Evolutionary conservation across 2,888 invertebrate genomes (phyloP).

Genomic region (Dicyrtomina minuta): DNA sequence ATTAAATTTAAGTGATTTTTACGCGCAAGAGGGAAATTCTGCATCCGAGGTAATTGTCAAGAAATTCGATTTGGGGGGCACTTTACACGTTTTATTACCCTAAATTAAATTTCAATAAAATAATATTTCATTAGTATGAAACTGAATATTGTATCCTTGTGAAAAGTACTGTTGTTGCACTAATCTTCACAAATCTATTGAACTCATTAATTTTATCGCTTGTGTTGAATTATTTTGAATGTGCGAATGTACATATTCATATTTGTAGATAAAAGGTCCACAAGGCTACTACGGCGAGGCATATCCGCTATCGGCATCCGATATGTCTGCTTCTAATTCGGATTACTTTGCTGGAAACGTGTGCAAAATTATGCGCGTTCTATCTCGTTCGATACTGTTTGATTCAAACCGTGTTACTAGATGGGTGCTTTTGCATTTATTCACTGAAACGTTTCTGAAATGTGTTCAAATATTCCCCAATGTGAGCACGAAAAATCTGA

Average conservation of each 20-base stretch:
- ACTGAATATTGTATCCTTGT: too few species aligned
- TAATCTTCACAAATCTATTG: neutral
- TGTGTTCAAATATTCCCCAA: constrained; percentile 42
- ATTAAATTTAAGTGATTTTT: constrained; percentile 47
- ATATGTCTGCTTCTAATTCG: constrained; percentile 26
- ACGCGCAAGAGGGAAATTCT: constrained; percentile 21
- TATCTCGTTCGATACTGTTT: constrained; percentile 42
- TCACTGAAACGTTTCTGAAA: constrained; percentile 40
- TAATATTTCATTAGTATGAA: too few species aligned
- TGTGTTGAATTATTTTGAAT: constrained; percentile 1
- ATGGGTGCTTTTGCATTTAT: constrained; percentile 43
- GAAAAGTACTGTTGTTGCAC: neutral
- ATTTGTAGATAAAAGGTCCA: constrained; percentile 24
- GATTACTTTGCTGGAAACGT: constrained; percentile 41
- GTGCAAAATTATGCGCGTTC: constrained; percentile 42
- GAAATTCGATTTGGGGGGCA: neutral
- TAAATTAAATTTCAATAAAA: too few species aligned
- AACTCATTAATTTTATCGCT: neutral
- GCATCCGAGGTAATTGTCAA: constrained; percentile 29
- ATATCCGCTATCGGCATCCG: constrained; percentile 22
- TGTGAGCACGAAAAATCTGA: constrained; percentile 41
- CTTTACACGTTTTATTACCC: too few species aligned
- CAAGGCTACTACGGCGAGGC: constrained; percentile 31
- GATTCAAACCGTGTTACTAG: constrained; percentile 40
- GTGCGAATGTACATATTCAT: too few species aligned